A percentile compares a stretch with the other conserved stretches of the same genome.
Evolutionary conservation across 2,797 vertebrate species (phyloP).

Genomic region (Syngnathus acus): DNA sequence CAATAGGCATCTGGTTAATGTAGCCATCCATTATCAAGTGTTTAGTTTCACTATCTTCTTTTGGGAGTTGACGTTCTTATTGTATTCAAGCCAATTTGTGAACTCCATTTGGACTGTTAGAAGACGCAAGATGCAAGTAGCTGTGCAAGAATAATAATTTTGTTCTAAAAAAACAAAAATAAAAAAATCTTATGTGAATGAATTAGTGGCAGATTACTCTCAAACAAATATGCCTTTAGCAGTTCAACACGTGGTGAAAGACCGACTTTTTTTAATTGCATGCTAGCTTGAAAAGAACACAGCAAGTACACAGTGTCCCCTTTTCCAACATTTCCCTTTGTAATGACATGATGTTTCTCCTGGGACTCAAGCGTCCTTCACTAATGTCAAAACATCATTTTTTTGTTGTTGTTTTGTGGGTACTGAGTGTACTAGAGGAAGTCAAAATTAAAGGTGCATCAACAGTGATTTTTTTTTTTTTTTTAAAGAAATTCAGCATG

Average conservation of each 20-base stretch:
- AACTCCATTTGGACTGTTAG: conserved; percentile 21
- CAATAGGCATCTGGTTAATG: conserved; percentile 37
- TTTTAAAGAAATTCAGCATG: not conserved
- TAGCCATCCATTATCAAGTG: conserved; percentile 28
- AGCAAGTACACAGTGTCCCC: conserved; percentile 28
- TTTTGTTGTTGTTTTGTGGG: not conserved
- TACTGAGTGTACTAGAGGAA: not conserved
- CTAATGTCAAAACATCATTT: not conserved
- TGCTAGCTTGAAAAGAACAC: conserved; percentile 41
- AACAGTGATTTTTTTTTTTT: not conserved
- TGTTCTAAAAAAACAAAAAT: conserved; percentile 44
- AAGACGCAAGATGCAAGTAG: conserved; percentile 3
- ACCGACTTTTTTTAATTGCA: conserved; percentile 43
- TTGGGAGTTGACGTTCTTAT: conserved; percentile 18
- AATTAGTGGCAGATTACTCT: conserved; percentile 48
- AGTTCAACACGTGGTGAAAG: conserved; percentile 47
- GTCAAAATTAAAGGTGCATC: not conserved
- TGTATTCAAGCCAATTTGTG: conserved; percentile 22
- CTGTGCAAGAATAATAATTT: conserved; percentile 14
- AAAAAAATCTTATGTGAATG: conserved; percentile 51
- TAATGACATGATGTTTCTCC: conserved; percentile 32
- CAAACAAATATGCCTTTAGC: conserved; percentile 44
- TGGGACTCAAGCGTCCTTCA: not conserved
- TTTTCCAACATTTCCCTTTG: conserved; percentile 50
- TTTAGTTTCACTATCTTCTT: conserved; percentile 23